These are phyloP conservation scores for Halocynthia roretzi DNA, from an alignment of 23 tunicate species.

Conservation along the genomic window DNA sequence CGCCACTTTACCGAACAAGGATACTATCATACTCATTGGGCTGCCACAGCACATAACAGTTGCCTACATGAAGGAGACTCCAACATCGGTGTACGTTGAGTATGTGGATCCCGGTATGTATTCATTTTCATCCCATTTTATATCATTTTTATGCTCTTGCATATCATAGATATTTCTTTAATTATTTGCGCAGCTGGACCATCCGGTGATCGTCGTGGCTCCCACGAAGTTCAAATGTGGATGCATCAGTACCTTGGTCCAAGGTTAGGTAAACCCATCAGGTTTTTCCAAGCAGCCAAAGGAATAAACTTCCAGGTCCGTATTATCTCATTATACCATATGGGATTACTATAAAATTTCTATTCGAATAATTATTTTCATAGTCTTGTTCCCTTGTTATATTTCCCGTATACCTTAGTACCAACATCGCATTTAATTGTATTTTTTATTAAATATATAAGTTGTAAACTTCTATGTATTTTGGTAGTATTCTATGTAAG, in stretches of 20 bases:
- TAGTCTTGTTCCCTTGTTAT: not conserved
- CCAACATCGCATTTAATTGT: no score
- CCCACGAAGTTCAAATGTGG: constrained; percentile 93
- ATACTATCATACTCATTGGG: constrained; percentile 90
- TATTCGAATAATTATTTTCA: not conserved
- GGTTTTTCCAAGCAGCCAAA: constrained; percentile 91
- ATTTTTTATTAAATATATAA: no score
- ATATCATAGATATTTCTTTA: not conserved
- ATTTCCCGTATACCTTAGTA: not conserved
- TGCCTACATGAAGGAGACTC: constrained; percentile 81
- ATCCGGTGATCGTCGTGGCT: constrained; percentile 82
- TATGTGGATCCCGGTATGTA: constrained; percentile 93
- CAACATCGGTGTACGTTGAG: constrained; percentile 72
- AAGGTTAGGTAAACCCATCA: constrained; percentile 59
- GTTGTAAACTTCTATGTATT: no score
- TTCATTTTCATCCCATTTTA: not conserved
- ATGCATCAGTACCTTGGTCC: constrained; percentile 80
- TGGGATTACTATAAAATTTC: not conserved
- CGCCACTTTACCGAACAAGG: constrained; percentile 14
- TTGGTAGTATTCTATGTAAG: no score
- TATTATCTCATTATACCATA: no score
- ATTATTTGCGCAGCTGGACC: constrained; percentile 59
- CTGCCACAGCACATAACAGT: constrained; percentile 98
- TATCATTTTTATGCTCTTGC: not conserved
- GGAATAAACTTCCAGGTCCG: constrained; percentile 90